These are phyloP conservation scores for Thera obeliscata DNA, from an alignment of 2,888 invertebrate genomes.

Conservation along the genomic window DNA sequence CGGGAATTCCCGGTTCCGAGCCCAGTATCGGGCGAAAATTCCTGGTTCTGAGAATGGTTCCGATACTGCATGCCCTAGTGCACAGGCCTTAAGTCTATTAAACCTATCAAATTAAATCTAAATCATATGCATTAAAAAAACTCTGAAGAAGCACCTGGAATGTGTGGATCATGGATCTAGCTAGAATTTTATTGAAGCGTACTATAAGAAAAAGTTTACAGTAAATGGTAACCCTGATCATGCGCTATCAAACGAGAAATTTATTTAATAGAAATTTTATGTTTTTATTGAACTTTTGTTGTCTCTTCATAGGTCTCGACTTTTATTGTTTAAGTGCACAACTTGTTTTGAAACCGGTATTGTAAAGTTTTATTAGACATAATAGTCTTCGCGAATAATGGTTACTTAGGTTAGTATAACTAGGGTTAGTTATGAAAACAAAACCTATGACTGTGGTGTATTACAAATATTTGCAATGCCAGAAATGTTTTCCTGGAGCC, in stretches of 20 bases:
- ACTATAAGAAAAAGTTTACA: no score
- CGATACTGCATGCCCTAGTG: no score
- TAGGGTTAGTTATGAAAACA: background rate
- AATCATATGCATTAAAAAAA: no score
- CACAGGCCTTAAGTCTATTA: no score
- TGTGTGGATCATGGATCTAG: no score
- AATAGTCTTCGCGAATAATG: background rate
- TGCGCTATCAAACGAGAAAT: background rate
- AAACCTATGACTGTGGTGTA: background rate
- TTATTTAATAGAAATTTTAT: background rate
- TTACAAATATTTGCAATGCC: background rate
- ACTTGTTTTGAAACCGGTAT: background rate
- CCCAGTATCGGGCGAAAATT: no score
- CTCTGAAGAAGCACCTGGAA: no score
- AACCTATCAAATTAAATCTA: no score
- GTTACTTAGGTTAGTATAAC: background rate
- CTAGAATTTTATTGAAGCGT: no score
- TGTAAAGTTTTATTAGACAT: background rate
- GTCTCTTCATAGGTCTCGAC: background rate
- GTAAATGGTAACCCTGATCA: no score
- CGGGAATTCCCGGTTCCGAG: no score
- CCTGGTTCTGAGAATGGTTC: no score
- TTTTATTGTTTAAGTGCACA: background rate
- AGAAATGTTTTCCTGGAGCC: background rate
- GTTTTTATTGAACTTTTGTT: background rate